A percentile compares a stretch with the other conserved stretches of the same genome.
phyloP scores from a whole-genome alignment of 2,797 vertebrate genomes.

The Eptatretus atami region DNA sequence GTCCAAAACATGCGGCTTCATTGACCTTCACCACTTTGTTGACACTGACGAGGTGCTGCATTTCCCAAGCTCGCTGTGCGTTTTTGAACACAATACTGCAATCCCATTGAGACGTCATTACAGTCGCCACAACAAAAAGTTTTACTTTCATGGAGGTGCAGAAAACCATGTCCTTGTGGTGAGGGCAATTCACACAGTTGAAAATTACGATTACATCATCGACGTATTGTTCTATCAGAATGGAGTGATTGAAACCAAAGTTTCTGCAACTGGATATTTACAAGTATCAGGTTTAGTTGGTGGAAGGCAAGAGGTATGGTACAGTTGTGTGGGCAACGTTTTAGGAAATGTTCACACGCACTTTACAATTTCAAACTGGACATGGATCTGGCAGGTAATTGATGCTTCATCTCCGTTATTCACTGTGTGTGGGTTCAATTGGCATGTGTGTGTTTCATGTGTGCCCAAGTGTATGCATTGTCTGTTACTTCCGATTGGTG shows the following conservation, averaged over 20 bases:
- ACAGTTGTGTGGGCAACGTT: conserved; percentile 32
- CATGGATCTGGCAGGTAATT: conserved; percentile 42
- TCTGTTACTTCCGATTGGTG: no score
- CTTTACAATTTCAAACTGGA: conserved; percentile 57
- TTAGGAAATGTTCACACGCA: conserved; percentile 61
- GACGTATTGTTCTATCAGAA: conserved; percentile 53
- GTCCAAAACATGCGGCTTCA: conserved; percentile 35
- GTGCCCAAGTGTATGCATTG: no score
- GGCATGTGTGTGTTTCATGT: no score
- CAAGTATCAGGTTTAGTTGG: conserved; percentile 27
- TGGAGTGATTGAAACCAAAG: conserved; percentile 37
- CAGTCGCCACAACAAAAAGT: conserved; percentile 14
- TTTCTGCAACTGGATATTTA: conserved; percentile 61
- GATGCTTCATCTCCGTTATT: neutral
- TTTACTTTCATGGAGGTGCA: conserved; percentile 31
- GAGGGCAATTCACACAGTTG: conserved; percentile 34
- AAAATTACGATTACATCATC: conserved; percentile 73
- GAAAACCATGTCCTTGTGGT: conserved; percentile 27
- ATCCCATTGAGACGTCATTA: conserved; percentile 46
- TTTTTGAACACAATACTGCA: conserved; percentile 46
- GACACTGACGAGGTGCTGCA: conserved; percentile 20
- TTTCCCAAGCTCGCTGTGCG: conserved; percentile 34
- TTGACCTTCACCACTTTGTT: conserved; percentile 34
- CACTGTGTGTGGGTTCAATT: no score
- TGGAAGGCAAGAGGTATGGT: conserved; percentile 17